Evolutionary conservation across 2,888 invertebrate genomes (phyloP).

Genomic region (Congeria kusceri): DNA sequence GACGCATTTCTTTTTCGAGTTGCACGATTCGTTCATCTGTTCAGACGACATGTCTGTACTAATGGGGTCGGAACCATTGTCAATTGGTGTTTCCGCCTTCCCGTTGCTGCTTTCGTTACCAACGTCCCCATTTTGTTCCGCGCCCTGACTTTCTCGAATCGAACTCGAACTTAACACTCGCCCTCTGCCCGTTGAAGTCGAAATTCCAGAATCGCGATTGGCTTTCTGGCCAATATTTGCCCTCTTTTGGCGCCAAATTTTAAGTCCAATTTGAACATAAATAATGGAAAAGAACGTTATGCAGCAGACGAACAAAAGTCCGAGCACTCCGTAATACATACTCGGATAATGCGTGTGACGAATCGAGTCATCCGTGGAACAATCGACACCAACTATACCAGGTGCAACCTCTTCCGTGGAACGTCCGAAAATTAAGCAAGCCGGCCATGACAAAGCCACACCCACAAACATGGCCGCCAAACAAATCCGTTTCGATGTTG

Average conservation of each 20-base stretch:
- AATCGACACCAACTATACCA: conserved; percentile 73
- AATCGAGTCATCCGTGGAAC: conserved; percentile 80
- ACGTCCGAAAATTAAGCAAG: conserved; percentile 76
- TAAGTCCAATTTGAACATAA: conserved; percentile 76
- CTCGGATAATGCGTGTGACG: conserved; percentile 76
- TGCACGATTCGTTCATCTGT: conserved; percentile 49
- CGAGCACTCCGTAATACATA: conserved; percentile 79
- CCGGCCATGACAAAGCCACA: conserved; percentile 76
- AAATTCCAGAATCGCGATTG: conserved; percentile 26
- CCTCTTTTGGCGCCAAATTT: conserved; percentile 77
- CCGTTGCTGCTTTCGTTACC: background rate
- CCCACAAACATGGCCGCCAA: conserved; percentile 74
- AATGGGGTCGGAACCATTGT: conserved; percentile 71
- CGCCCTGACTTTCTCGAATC: conserved; percentile 42
- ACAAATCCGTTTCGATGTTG: conserved; percentile 73
- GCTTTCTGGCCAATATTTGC: conserved; percentile 69
- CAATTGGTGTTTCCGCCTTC: conserved; percentile 40
- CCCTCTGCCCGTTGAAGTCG: conserved; percentile 38
- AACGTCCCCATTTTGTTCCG: conserved; percentile 43
- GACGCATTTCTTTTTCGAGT: conserved; percentile 45
- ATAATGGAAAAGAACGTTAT: conserved; percentile 76
- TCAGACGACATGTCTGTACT: conserved; percentile 79
- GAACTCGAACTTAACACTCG: conserved; percentile 64
- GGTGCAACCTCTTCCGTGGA: conserved; percentile 67
- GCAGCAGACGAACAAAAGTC: conserved; percentile 76